Base-by-base conservation (phyloP, 1,140 invertebrate species). In the Hermetia illucens region DNA sequence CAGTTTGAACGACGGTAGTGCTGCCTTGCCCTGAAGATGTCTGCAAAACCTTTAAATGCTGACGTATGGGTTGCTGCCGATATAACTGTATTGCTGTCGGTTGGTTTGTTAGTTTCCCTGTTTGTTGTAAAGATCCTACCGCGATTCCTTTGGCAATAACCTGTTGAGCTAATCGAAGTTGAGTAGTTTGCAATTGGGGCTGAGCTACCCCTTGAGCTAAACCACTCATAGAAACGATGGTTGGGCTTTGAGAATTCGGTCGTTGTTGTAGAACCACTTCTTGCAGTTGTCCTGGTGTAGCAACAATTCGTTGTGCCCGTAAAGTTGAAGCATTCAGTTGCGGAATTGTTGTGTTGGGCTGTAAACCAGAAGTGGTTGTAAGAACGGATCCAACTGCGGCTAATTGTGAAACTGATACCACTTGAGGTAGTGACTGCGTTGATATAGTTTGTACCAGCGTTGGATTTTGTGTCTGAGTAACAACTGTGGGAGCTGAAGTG, bases 151-250 rank as follows among this genome's bases (percentile, higher is more conserved):
- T 63, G 12, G 58, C 53, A 3, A 57, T 49, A 35, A 63, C 47
- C 33, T 59, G 51, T 30, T 63, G 63, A n/a, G 53, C 58, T 33
- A 62, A 44, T 21, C 68, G 58, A 20, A 68, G 52, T 24, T 67
- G 62, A 0, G 66, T 53, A 6, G 55, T 57, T 45, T 68, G 66
- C 15, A 70, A 52, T 38, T 68, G 63, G 0, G 63, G 54, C 4
- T 58, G 48, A 27, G 52, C 57, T 1, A 67, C 52, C 42, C 51
- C 53, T 21, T 64, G 58, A 0, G 49, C 52, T 13, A 54, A 34
- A 20, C 36, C 43, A 25, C 49, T 51, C 49, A 55, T 49, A 2
- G 63, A 62, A 0, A 68, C 66, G 29, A 68, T 64, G 0, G 64
- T 58, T 17, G 63, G 54, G 16, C 54, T 58, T 31, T 62, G 62